These are phyloP conservation scores for Nematopogon swammerdamellus DNA, from an alignment of 2,888 invertebrate genomes.

Conservation along the genomic window DNA sequence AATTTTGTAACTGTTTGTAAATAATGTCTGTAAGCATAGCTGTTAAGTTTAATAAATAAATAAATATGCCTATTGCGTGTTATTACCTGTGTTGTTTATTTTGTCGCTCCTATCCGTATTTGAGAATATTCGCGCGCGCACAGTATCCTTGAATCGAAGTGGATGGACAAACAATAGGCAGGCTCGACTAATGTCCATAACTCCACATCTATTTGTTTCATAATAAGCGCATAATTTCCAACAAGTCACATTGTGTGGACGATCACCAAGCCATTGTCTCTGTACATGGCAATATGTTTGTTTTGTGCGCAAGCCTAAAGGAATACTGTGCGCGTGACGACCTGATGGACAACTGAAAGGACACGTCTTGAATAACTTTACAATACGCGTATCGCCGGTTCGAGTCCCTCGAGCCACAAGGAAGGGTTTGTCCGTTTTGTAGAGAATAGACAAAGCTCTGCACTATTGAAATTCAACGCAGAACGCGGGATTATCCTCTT, in stretches of 20 bases:
- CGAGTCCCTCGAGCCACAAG: neutral
- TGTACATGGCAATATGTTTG: neutral
- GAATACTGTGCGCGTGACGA: slow-evolving; percentile 43
- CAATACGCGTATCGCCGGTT: neutral
- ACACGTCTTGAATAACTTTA: slow-evolving; percentile 39
- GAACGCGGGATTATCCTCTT: no score
- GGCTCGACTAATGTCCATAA: neutral
- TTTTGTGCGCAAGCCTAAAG: slow-evolving; percentile 25
- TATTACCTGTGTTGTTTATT: no score
- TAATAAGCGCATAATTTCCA: neutral
- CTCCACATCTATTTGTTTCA: neutral
- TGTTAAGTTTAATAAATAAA: no score
- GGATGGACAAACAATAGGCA: neutral
- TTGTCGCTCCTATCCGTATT: no score
- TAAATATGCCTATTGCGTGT: no score
- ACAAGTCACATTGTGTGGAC: neutral
- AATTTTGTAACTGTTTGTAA: no score
- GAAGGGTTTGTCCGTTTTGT: neutral
- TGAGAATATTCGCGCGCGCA: neutral
- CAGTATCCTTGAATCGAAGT: neutral
- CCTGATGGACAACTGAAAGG: slow-evolving; percentile 52
- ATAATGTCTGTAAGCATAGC: no score
- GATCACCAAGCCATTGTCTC: neutral
- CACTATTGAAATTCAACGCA: neutral
- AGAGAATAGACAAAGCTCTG: neutral